These are phyloP conservation scores for Trididemnum clinides DNA, from an alignment of 23 tunicate genomes.

Conservation along the genomic window DNA sequence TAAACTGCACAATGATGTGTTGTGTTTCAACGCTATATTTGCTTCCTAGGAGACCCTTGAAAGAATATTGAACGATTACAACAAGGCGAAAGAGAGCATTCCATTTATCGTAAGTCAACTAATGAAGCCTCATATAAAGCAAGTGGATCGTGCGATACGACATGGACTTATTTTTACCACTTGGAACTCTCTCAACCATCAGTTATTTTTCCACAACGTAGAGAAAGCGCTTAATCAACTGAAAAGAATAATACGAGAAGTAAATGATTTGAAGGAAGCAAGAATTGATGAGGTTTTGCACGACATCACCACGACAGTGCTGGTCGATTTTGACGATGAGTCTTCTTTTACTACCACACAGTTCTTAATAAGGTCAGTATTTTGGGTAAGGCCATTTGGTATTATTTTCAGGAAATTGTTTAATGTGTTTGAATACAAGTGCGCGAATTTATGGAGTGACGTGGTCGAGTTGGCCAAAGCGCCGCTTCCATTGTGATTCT, in stretches of 20 bases:
- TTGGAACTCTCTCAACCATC: slow-evolving; percentile 95
- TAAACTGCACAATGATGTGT: too few relatives aligned
- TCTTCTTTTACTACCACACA: slow-evolving; percentile 49
- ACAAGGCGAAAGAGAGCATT: slow-evolving; percentile 70
- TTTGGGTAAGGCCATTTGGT: too few relatives aligned
- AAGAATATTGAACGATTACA: slow-evolving; percentile 62
- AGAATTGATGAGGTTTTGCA: slow-evolving; percentile 79
- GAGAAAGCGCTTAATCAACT: slow-evolving; percentile 59
- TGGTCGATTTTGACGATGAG: slow-evolving; percentile 77
- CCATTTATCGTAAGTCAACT: slow-evolving; percentile 78
- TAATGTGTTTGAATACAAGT: too few relatives aligned
- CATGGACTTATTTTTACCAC: slow-evolving; percentile 90
- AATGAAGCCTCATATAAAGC: slow-evolving; percentile 86
- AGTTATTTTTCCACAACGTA: slow-evolving; percentile 81
- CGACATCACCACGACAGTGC: slow-evolving; percentile 72
- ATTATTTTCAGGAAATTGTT: too few relatives aligned
- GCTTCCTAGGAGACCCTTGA: slow-evolving; percentile 64
- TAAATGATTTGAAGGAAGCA: slow-evolving; percentile 88
- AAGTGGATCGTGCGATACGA: slow-evolving; percentile 73
- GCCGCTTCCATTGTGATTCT: too few relatives aligned
- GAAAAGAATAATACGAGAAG: slow-evolving; percentile 80
- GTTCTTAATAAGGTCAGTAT: slow-evolving; percentile 57
- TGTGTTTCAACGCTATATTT: too few relatives aligned
- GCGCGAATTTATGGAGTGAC: too few relatives aligned
- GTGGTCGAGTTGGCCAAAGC: too few relatives aligned